Base-by-base conservation (phyloP, 2,888 invertebrate species). In the Ptychoptera contaminata region DNA sequence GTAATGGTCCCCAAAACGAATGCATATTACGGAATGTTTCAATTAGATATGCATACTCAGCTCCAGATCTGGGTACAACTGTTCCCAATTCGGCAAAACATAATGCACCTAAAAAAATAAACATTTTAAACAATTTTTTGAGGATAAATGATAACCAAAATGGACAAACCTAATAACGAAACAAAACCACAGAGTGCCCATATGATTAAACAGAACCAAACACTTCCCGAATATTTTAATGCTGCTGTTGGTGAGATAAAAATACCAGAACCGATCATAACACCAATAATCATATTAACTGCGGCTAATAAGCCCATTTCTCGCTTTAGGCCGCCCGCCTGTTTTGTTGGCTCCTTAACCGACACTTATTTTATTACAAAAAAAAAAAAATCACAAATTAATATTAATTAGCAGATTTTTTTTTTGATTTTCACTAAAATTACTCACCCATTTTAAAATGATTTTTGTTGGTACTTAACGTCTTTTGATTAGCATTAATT, bases 261-360 rank as follows among this genome's bases (percentile, higher is more conserved):
- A 49, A 90, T 86, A 43, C 90, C 90, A 8, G 87, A 87, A 37
- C 88, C 90, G 51, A 90, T 88, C 87, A 88, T 88, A 6, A 87
- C 86, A 43, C 87, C 84, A 10, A 87, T 73, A 51, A 90, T 87
- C 51, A 87, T 72, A 57, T 82, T 84, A 30, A 84, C 74, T 7
- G 87, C 88, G 41, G 86, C 83, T 57, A 84, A 75, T 2, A 88
- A 69, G 1, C 87, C 87, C 41, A 88, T 67, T 59, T 82, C 79
- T 52, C 84, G 67, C 61, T 79, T 79, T 50, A 86, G 71, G 52
- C 75, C 74, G 10, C 80, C 71, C n/a, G 63, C 62, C 48, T 64
- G 65, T 14, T 63, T 65, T 34, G 51, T 52, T 34, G 49, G 46
- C 34, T 55, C 57, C 43, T 59, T 60, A 40, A 49, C 56, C 11